Conservation (phyloP, 2,797 vertebrate genomes). For the Psittacula derbiana region DNA sequence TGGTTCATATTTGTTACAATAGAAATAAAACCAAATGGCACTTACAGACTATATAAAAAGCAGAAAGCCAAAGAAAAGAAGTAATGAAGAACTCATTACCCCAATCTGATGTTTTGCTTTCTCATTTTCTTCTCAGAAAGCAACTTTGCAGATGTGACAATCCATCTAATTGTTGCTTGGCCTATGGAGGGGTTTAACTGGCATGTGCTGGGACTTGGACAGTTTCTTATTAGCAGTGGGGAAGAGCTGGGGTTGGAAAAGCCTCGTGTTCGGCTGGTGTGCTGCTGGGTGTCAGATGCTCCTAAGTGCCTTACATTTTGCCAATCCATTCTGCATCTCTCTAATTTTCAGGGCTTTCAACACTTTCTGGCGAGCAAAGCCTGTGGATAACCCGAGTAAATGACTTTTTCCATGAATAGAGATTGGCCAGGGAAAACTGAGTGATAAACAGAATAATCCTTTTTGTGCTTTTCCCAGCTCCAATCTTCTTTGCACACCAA, state of each 20-base stretch:
- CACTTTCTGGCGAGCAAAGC: slow-evolving; percentile 56
- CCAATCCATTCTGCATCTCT: slow-evolving; percentile 64
- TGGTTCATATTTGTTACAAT: background rate
- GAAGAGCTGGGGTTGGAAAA: slow-evolving; percentile 31
- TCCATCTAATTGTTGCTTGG: slow-evolving; percentile 35
- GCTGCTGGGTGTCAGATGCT: slow-evolving; percentile 57
- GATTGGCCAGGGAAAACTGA: slow-evolving; percentile 66
- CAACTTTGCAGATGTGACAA: slow-evolving; percentile 35
- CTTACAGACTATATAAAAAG: background rate
- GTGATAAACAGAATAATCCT: slow-evolving; percentile 73
- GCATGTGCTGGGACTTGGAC: slow-evolving; percentile 21
- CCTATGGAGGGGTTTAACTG: slow-evolving; percentile 28
- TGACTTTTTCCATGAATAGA: slow-evolving; percentile 71
- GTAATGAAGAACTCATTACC: slow-evolving; percentile 49
- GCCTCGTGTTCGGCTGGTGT: background rate
- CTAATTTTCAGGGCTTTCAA: slow-evolving; percentile 67
- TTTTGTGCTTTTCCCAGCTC: slow-evolving; percentile 69
- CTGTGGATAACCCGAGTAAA: slow-evolving; percentile 66
- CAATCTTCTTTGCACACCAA: slow-evolving; percentile 73
- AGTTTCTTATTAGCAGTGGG: slow-evolving; percentile 17
- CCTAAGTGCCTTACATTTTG: slow-evolving; percentile 47
- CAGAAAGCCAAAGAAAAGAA: slow-evolving; percentile 23
- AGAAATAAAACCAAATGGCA: background rate
- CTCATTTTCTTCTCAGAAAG: slow-evolving; percentile 33
- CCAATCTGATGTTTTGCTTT: slow-evolving; percentile 50